Conservation (phyloP, 2,797 vertebrate species). For the Hypotaenidia okinawae region DNA sequence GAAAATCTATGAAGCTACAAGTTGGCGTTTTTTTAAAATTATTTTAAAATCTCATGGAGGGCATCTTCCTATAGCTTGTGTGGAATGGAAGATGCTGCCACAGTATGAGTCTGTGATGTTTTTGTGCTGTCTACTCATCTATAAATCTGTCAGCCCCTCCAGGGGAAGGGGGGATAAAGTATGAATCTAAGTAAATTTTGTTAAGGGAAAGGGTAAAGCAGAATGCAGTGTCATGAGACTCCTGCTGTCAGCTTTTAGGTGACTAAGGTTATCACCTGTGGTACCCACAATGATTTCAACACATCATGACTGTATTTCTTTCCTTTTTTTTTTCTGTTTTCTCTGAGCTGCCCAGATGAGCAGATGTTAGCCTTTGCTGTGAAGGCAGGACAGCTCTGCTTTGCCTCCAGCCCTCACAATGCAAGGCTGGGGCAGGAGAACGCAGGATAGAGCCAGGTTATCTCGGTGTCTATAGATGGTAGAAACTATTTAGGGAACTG, state of each 20-base stretch:
- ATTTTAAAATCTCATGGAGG: not conserved
- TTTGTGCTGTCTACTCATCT: not conserved
- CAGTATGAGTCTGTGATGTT: not conserved
- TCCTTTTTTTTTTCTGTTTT: not conserved
- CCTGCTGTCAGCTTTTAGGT: not conserved
- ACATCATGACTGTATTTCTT: accelerated
- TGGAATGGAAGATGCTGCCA: not conserved
- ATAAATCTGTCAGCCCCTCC: not conserved
- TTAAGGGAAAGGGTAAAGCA: not conserved
- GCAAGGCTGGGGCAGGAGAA: not conserved
- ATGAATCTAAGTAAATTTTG: not conserved
- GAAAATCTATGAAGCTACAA: not conserved
- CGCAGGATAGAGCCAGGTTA: not conserved
- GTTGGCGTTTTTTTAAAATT: not conserved
- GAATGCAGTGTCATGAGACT: not conserved
- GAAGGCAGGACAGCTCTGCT: not conserved
- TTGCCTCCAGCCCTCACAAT: not conserved
- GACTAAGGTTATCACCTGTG: not conserved
- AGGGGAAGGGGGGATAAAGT: not conserved
- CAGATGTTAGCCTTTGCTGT: not conserved
- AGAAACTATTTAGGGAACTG: not conserved
- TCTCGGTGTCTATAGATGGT: not conserved
- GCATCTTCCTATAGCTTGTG: not conserved
- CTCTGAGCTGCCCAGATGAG: not conserved
- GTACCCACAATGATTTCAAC: not conserved